Evolutionary conservation across 2,113 vertebrate genomes (phyloP), one percentile per base, ranked within the genome.

Genomic region (Zapornia atra): DNA sequence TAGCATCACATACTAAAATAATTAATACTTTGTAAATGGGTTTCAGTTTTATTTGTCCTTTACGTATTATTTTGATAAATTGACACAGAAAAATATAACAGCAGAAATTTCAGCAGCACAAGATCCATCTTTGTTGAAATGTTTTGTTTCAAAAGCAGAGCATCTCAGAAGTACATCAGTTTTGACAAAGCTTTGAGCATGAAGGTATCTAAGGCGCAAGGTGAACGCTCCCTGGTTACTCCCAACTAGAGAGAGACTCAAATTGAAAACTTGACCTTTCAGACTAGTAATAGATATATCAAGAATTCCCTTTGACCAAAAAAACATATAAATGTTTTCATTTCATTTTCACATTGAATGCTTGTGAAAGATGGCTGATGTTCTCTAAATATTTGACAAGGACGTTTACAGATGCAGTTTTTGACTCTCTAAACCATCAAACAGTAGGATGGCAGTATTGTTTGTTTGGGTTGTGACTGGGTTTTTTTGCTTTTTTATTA

Each of bases 201-300:
- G 64, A 93, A 64, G 34, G 16, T 81, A 46, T 28, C 48, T 20
- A 6, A 77, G 64, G 72, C 72, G 48, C 20, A 77, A 80, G 71
- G 80, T 66, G 71, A 94, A 73, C 29, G 4, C 20, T 56, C 44
- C 44, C 48, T 48, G 72, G 51, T 79, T 83, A 63, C 42, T 94
- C 48, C 82, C 57, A 31, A 64, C 34, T 31, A 88, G 38, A 63
- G 38, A 63, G 54, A 94, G 7, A 33, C 34, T 66, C 76, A 56
- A 75, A 78, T n/a, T 57, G 82, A 92, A 83, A 93, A 56, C 29
- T 4, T 91, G 82, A 92, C 82, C 79, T 95, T 90, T 92, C 54
- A 79, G 61, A 61, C 53, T 40, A 28, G 26, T n/a, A 65, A 91
- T 2, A 48, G 81, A 40, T 88, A 57, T 60, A 82, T 84, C 86